Percentiles rank a stretch among this genome's conserved stretches.
These are phyloP conservation scores for Odontophorus gujanensis DNA, from an alignment of 2,113 vertebrate genomes.

Conservation along the genomic window DNA sequence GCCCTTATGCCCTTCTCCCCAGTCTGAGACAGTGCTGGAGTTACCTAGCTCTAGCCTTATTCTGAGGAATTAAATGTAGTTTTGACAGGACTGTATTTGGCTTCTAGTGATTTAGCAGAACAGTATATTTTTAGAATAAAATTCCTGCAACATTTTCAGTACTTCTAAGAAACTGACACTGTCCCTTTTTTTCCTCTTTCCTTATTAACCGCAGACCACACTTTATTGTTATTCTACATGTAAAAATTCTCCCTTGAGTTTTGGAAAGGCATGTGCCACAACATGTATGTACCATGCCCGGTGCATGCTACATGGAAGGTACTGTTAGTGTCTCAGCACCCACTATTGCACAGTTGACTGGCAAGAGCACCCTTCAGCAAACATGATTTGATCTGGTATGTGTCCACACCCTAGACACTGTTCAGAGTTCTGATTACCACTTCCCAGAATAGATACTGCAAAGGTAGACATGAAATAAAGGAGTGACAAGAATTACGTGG, in stretches of 20 bases:
- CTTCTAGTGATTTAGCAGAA: background rate
- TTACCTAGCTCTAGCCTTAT: background rate
- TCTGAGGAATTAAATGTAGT: background rate
- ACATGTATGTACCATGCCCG: fast-evolving
- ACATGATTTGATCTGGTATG: background rate
- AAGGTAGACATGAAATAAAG: background rate
- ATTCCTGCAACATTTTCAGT: background rate
- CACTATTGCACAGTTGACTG: fast-evolving
- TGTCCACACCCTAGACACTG: background rate
- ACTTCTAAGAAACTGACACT: background rate
- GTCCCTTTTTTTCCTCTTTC: background rate
- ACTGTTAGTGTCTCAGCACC: background rate
- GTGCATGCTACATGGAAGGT: background rate
- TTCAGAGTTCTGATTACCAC: background rate
- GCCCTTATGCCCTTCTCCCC: background rate
- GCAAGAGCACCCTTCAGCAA: background rate
- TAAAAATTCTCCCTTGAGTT: background rate
- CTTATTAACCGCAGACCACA: background rate
- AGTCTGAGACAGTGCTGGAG: background rate
- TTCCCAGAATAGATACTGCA: background rate
- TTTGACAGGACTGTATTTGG: background rate
- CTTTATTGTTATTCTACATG: background rate
- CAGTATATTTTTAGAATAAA: background rate
- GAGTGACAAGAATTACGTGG: background rate
- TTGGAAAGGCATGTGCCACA: background rate